Percentiles rank a stretch among this genome's conserved stretches.
These are phyloP conservation scores for Rhadina sibilatrix DNA, from an alignment of 2,113 vertebrate genomes.

Conservation along the genomic window DNA sequence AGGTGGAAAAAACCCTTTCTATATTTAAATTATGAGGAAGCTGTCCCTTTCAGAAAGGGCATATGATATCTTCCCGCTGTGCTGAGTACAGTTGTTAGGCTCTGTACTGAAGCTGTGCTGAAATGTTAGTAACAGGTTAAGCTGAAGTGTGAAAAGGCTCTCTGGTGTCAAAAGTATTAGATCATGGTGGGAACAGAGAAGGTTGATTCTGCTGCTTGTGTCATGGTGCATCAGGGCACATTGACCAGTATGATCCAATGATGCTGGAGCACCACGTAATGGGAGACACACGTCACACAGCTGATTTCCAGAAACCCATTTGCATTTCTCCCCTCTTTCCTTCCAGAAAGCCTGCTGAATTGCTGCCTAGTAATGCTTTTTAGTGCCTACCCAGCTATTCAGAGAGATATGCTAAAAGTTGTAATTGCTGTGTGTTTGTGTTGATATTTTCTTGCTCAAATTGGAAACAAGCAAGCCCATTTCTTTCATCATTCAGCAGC, in stretches of 20 bases:
- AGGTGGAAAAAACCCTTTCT: neutral
- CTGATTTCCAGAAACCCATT: neutral
- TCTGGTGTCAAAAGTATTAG: neutral
- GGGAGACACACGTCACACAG: neutral
- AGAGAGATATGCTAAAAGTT: neutral
- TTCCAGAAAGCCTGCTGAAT: neutral
- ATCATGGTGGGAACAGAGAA: neutral
- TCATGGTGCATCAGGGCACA: neutral
- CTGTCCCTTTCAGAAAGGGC: neutral
- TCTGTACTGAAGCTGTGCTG: neutral
- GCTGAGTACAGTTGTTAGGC: neutral
- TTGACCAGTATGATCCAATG: neutral
- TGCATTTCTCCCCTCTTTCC: neutral
- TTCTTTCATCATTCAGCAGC: neutral
- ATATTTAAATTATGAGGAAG: neutral
- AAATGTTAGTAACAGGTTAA: neutral
- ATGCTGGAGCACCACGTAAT: neutral
- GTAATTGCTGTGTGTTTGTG: conserved; percentile 9
- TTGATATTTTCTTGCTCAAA: neutral
- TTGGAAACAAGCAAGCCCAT: conserved; percentile 8
- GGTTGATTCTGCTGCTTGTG: neutral
- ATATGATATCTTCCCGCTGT: accelerated
- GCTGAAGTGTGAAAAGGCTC: neutral
- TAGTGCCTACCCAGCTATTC: neutral
- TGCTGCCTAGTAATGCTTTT: neutral